phyloP scores from a whole-genome alignment of 2,113 vertebrate species.

The Salvelinus namaycush region DNA sequence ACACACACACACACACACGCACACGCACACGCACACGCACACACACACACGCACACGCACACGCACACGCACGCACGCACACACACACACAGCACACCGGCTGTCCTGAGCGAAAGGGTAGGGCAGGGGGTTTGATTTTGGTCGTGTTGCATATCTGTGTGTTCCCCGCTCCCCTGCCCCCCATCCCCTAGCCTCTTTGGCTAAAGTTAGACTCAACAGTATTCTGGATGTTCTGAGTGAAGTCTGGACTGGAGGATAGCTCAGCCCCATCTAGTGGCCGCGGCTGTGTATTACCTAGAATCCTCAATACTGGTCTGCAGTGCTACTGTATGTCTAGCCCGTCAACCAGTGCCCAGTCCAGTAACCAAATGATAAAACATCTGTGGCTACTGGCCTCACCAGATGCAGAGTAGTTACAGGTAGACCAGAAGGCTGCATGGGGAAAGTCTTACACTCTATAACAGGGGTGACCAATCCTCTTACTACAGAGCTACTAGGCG shows the following conservation, averaged over 20 bases:
- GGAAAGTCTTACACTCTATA: too few relatives aligned
- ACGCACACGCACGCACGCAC: not conserved
- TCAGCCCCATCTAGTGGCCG: not conserved
- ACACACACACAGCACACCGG: constrained; percentile 49
- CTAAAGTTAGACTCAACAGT: constrained; percentile 81
- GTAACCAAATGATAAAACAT: not conserved
- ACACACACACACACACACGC: constrained; percentile 30
- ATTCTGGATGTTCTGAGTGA: not conserved
- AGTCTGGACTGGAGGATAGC: not conserved
- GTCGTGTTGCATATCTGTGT: constrained; percentile 62
- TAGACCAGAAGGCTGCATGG: too few relatives aligned
- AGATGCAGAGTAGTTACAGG: too few relatives aligned
- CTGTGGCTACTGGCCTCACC: not conserved
- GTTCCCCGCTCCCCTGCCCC: constrained; percentile 75
- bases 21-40: constrained; percentile 19
- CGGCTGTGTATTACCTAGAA: too few relatives aligned
- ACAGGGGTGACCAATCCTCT: too few relatives aligned
- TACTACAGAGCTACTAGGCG: too few relatives aligned
- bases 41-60: constrained; percentile 55
- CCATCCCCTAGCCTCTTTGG: constrained; percentile 71
- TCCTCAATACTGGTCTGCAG: too few relatives aligned
- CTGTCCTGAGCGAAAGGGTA: constrained; percentile 75
- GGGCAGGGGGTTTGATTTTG: constrained; percentile 33
- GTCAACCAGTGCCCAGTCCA: not conserved
- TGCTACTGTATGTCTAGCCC: too few relatives aligned